These are phyloP conservation scores for Euzophera pinguis DNA, from an alignment of 2,888 invertebrate species.

Conservation along the genomic window DNA sequence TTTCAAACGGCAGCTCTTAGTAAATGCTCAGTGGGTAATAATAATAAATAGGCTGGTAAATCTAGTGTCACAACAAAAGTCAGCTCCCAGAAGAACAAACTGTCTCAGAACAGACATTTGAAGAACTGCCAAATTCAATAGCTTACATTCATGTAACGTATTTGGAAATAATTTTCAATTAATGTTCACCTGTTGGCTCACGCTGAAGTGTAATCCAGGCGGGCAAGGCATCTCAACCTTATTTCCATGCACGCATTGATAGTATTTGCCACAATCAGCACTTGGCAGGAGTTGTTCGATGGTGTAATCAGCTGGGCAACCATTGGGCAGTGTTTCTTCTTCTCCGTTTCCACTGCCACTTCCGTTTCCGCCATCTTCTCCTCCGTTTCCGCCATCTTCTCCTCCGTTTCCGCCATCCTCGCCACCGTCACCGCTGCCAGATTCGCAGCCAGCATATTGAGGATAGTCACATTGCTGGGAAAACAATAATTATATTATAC, in stretches of 20 bases:
- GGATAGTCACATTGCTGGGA: conserved; percentile 33
- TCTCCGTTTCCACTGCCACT: conserved; percentile 7
- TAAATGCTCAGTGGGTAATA: no score
- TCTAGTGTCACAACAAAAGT: no score
- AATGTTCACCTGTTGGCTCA: conserved; percentile 9
- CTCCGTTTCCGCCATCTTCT: not conserved
- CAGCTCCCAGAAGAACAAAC: no score
- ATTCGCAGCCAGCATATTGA: conserved; percentile 20
- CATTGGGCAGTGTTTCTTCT: conserved; percentile 29
- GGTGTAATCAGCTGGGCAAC: conserved; percentile 37
- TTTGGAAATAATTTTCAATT: no score
- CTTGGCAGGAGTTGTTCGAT: conserved; percentile 21
- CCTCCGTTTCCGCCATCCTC: not conserved
- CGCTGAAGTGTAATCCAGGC: conserved; percentile 10
- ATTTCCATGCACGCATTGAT: conserved; percentile 5
- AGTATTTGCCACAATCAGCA: conserved; percentile 12
- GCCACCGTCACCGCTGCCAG: not conserved
- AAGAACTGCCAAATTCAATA: no score
- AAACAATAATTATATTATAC: not conserved
- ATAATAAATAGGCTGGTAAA: no score
- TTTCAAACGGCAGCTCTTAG: no score
- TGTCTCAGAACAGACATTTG: no score
- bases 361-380: conserved; percentile 16
- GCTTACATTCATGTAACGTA: no score
- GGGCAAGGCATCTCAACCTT: conserved; percentile 8